A percentile compares a stretch with the other conserved stretches of the same genome.
These are phyloP conservation scores for Drosophila recens DNA, from an alignment of 2,888 invertebrate genomes.

Conservation along the genomic window DNA sequence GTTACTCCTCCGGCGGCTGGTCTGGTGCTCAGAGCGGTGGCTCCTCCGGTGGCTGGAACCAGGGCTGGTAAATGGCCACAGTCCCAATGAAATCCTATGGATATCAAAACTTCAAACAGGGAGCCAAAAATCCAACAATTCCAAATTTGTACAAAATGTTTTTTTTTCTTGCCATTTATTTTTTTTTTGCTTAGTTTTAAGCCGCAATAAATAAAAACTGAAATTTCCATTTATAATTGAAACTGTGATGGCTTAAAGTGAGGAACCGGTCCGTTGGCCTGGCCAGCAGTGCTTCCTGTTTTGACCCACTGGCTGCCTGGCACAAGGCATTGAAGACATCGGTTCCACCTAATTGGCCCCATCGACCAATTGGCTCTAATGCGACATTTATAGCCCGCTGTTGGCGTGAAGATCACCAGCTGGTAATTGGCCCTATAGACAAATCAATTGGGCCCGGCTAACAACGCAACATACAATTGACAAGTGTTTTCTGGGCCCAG, in stretches of 20 bases:
- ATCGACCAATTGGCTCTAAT: constrained; percentile 42
- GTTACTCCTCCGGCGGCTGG: constrained; percentile 47
- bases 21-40: constrained; percentile 31
- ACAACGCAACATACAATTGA: background rate
- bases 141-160: constrained; percentile 40
- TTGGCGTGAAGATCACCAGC: constrained; percentile 25
- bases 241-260: constrained; percentile 6
- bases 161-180: constrained; percentile 34
- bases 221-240: constrained; percentile 54
- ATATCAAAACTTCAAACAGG: constrained; percentile 57
- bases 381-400: constrained; percentile 44
- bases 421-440: constrained; percentile 41
- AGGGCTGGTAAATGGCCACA: constrained; percentile 66
- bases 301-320: constrained; percentile 45
- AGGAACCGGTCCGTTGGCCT: constrained; percentile 6
- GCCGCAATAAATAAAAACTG: constrained; percentile 35
- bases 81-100: background rate
- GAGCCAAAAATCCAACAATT: constrained; percentile 48
- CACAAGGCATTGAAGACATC: constrained; percentile 7
- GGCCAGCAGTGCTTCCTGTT: constrained; percentile 53
- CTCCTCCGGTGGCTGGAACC: constrained; percentile 56
- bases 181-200: constrained; percentile 50
- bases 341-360: constrained; percentile 27
- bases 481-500: constrained; percentile 2
- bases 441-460: constrained; percentile 38